A percentile compares a stretch with the other conserved stretches of the same genome.
phyloP scores from a whole-genome alignment of 2,113 vertebrate species.

The Etheostoma spectabile region DNA sequence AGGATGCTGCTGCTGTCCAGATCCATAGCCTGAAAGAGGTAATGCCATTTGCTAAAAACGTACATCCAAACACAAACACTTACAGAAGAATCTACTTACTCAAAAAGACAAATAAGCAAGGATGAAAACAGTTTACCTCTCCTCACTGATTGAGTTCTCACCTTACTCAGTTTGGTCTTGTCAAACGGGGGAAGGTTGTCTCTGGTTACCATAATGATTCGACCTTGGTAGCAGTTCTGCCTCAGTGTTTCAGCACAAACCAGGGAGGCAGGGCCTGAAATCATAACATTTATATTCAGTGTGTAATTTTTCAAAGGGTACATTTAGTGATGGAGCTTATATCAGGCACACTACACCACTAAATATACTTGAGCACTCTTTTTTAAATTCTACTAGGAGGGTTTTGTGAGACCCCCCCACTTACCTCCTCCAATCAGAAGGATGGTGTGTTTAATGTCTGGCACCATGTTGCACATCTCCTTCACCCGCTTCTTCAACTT shows the following conservation, averaged over 20 bases:
- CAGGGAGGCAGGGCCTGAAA: conserved; percentile 87
- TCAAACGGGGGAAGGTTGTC: conserved; percentile 87
- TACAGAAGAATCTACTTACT: background rate
- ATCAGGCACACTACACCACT: background rate
- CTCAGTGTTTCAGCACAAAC: conserved; percentile 90
- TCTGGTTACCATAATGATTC: conserved; percentile 87
- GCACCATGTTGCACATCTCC: conserved; percentile 76
- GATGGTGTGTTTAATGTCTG: conserved; percentile 74
- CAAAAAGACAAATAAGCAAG: background rate
- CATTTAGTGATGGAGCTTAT: background rate
- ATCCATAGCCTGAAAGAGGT: conserved; percentile 82
- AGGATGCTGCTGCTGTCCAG: conserved; percentile 81
- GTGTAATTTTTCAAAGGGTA: background rate
- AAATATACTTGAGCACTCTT: background rate
- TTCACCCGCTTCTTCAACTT: conserved; percentile 81
- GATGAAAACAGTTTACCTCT: background rate
- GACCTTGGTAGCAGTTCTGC: conserved; percentile 88
- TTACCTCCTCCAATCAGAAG: conserved; percentile 86
- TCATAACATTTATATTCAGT: background rate
- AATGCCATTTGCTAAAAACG: background rate
- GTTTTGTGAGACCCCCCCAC: background rate
- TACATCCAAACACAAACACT: background rate
- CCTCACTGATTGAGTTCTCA: conserved; percentile 35
- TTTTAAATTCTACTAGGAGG: background rate
- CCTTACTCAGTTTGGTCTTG: conserved; percentile 91